Percentiles rank a stretch among this genome's conserved stretches.
Conservation (phyloP, 2,113 vertebrate genomes). For the Pomatorhinus ruficollis region DNA sequence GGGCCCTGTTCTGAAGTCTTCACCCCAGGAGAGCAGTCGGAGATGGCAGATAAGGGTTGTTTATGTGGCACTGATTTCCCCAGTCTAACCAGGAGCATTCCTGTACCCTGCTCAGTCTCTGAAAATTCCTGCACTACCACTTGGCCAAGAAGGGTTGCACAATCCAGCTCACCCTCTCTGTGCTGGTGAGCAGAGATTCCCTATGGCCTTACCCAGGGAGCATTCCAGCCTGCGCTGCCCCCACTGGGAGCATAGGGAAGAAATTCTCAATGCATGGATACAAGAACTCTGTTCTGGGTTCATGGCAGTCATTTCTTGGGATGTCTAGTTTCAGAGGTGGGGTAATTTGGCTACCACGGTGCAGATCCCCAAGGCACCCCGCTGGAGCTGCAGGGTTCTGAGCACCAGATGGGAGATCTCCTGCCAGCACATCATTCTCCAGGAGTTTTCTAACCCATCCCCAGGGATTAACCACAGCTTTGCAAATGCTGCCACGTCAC, state of each 20-base stretch:
- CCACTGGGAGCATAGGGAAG: neutral
- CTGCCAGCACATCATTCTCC: neutral
- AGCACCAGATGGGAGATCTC: neutral
- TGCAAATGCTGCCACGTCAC: neutral
- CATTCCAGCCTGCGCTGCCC: neutral
- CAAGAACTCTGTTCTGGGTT: neutral
- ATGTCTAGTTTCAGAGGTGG: neutral
- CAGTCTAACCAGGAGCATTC: neutral
- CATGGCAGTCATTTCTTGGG: neutral
- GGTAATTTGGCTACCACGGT: neutral
- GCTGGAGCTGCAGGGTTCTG: neutral
- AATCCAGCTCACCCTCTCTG: neutral
- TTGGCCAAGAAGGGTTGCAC: neutral
- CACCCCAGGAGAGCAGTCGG: neutral
- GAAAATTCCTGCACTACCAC: neutral
- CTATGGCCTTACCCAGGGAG: rapidly evolving
- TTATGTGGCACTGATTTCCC: neutral
- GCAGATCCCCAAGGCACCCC: neutral
- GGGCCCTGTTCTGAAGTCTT: neutral
- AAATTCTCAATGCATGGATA: rapidly evolving
- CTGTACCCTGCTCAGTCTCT: neutral
- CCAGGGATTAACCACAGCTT: neutral
- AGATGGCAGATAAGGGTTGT: neutral
- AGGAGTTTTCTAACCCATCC: neutral
- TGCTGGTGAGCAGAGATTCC: neutral